phyloP scores from a whole-genome alignment of 2,888 invertebrate species.

The Pachydiplax longipennis region DNA sequence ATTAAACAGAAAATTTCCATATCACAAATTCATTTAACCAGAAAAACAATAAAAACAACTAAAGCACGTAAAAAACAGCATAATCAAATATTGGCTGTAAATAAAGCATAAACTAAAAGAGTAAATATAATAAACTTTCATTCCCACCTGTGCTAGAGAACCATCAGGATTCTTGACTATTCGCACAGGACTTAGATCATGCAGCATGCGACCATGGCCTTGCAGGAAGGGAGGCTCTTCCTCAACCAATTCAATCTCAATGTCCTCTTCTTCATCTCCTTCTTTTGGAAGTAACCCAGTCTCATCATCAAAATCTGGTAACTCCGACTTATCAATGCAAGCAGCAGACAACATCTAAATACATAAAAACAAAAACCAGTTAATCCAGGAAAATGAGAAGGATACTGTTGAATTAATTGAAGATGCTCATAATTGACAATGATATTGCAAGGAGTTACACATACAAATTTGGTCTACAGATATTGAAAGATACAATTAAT shows the following conservation, averaged over 20 bases:
- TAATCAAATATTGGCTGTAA: too few relatives aligned
- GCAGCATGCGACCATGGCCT: slow-evolving; percentile 79
- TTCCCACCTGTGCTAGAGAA: slow-evolving; percentile 81
- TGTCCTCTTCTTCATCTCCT: slow-evolving; percentile 94
- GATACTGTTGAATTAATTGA: too few relatives aligned
- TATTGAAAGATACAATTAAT: too few relatives aligned
- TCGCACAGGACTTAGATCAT: slow-evolving; percentile 88
- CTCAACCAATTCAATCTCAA: slow-evolving; percentile 97
- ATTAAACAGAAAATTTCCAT: too few relatives aligned
- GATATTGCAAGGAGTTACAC: too few relatives aligned
- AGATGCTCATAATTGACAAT: too few relatives aligned
- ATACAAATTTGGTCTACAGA: too few relatives aligned
- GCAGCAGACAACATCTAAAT: slow-evolving; percentile 87
- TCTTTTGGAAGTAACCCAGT: slow-evolving; percentile 90
- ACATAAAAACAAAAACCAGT: background rate
- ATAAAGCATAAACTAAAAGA: background rate
- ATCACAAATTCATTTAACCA: too few relatives aligned
- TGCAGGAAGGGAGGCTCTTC: slow-evolving; percentile 97
- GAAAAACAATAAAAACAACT: too few relatives aligned
- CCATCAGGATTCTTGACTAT: slow-evolving; percentile 99
- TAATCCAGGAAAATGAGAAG: too few relatives aligned
- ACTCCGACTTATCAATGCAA: slow-evolving; percentile 88
- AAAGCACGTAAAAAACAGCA: background rate
- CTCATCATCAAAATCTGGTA: slow-evolving; percentile 98
- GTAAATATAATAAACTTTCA: background rate